Conservation (phyloP, 2,113 vertebrate genomes). For the Pyrgilauda ruficollis region DNA sequence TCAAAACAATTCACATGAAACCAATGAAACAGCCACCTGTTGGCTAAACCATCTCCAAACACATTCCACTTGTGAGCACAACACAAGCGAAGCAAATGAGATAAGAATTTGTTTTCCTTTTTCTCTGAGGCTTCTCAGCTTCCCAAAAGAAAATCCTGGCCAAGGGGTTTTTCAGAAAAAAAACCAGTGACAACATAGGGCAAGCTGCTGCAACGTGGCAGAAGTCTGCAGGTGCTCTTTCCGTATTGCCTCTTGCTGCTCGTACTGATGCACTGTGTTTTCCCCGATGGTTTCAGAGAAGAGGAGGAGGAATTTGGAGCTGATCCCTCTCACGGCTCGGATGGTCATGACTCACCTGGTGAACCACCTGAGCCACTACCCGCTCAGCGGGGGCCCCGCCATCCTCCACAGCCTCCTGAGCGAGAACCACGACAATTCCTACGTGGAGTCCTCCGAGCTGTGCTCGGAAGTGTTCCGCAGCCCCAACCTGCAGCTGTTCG, state of each 20-base stretch:
- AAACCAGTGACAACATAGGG: not conserved
- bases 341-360: slow-evolving; percentile 98
- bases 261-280: not conserved
- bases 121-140: no score
- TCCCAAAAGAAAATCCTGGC: no score
- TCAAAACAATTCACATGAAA: no score
- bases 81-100: no score
- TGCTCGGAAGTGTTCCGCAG: slow-evolving; percentile 94
- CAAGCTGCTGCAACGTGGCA: not conserved
- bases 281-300: slow-evolving; percentile 74
- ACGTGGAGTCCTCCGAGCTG: slow-evolving; percentile 87
- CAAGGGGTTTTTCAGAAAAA: no score
- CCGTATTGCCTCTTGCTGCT: not conserved
- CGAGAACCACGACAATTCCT: slow-evolving; percentile 92
- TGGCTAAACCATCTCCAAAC: no score
- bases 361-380: slow-evolving; percentile 95
- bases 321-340: slow-evolving; percentile 91
- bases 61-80: no score
- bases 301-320: slow-evolving; percentile 86
- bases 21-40: no score
- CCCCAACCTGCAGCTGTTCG: slow-evolving; percentile 94
- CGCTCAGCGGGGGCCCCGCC: slow-evolving; percentile 88
- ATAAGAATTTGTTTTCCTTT: no score
- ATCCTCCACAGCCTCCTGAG: slow-evolving; percentile 92
- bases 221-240: not conserved